Evolutionary conservation across 2,113 vertebrate genomes (phyloP).

Genomic region (Elephantulus edwardii): DNA sequence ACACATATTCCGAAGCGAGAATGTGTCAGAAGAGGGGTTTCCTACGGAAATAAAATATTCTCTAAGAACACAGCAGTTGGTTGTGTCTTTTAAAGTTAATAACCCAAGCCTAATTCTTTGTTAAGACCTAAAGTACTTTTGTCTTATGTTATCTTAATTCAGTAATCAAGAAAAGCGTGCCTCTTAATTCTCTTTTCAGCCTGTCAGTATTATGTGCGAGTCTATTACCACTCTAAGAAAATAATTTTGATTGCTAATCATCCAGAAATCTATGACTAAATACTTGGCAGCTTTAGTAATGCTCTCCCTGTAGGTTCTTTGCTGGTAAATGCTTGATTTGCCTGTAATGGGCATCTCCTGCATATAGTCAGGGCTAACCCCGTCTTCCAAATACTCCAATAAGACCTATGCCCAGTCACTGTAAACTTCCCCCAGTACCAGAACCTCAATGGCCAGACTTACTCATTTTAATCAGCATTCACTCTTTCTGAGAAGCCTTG

Average conservation of each 20-base stretch:
- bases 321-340: neutral
- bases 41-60: neutral
- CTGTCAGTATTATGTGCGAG: neutral
- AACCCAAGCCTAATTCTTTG: slow-evolving; percentile 49
- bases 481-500: too few species aligned
- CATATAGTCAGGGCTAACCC: neutral
- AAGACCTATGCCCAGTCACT: neutral
- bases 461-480: neutral
- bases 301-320: neutral
- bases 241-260: slow-evolving; percentile 33
- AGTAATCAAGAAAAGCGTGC: slow-evolving; percentile 29
- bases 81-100: slow-evolving; percentile 53
- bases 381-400: neutral
- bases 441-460: neutral
- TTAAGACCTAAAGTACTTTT: slow-evolving; percentile 33
- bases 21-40: neutral
- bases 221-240: slow-evolving; percentile 29
- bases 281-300: neutral
- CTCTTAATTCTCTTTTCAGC: neutral
- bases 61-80: neutral
- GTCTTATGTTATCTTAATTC: slow-evolving; percentile 12
- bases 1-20: neutral
- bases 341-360: neutral
- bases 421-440: neutral
- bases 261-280: neutral